phyloP scores from a whole-genome alignment of 2,888 invertebrate species.

The Miltochrista miniata region DNA sequence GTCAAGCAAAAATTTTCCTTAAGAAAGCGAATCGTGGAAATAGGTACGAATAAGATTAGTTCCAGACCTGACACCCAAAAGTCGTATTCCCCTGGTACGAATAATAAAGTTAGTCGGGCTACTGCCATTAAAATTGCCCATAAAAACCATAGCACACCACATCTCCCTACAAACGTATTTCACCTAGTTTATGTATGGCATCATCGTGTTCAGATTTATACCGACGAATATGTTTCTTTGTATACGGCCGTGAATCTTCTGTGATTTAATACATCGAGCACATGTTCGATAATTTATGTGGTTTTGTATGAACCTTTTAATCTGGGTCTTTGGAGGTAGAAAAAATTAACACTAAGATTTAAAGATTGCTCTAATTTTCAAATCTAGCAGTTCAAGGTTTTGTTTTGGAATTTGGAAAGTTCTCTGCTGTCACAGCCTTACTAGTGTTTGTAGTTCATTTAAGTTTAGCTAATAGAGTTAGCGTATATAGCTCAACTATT shows the following conservation, averaged over 20 bases:
- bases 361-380: not conserved
- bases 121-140: slow-evolving; percentile 5
- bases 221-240: slow-evolving; percentile 21
- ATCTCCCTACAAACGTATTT: slow-evolving; percentile 10
- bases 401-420: no score
- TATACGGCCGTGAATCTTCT: slow-evolving; percentile 23
- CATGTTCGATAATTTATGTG: slow-evolving; percentile 7
- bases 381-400: not conserved
- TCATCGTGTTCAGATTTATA: slow-evolving; percentile 22
- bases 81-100: not conserved
- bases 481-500: no score
- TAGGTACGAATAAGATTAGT: no score
- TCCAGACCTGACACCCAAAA: no score
- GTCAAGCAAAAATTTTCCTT: no score
- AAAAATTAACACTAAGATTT: not conserved
- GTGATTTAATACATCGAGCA: slow-evolving; percentile 29
- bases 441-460: no score
- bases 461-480: no score
- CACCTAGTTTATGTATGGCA: slow-evolving; percentile 13
- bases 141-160: slow-evolving; percentile 6
- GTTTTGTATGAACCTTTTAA: not conserved
- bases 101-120: not conserved
- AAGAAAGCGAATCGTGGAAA: not conserved
- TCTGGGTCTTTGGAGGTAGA: not conserved
- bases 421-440: no score